These are phyloP conservation scores for Cantharis lateralis DNA, from an alignment of 2,888 invertebrate genomes.

Conservation along the genomic window DNA sequence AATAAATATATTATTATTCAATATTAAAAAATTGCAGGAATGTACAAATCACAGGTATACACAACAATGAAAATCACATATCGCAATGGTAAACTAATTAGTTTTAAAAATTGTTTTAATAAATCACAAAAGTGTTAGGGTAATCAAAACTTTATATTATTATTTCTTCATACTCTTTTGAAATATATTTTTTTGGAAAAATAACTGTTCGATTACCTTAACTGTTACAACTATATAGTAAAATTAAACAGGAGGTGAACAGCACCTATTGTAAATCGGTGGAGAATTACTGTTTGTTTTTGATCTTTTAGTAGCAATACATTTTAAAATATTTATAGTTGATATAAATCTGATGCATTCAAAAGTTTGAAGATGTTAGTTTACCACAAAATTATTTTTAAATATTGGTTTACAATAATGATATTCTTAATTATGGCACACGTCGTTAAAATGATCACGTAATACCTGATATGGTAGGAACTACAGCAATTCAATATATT, in stretches of 20 bases:
- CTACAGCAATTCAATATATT: neutral
- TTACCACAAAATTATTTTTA: neutral
- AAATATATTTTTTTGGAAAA: neutral
- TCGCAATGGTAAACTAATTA: conserved; percentile 18
- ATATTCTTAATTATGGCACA: neutral
- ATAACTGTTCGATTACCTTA: neutral
- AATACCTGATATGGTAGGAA: neutral
- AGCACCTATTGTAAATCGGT: neutral
- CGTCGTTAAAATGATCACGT: neutral
- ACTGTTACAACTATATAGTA: neutral
- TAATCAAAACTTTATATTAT: conserved; percentile 9
- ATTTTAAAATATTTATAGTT: neutral
- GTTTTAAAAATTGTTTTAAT: conserved; percentile 6
- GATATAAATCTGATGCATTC: neutral
- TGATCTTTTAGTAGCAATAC: neutral
- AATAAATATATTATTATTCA: conserved; percentile 17
- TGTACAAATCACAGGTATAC: conserved; percentile 18
- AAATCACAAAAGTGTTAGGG: conserved; percentile 18
- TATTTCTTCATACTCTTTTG: neutral
- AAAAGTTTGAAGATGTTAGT: neutral
- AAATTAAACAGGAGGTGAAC: neutral
- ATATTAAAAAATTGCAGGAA: conserved; percentile 11
- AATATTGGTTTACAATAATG: neutral
- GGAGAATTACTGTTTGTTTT: neutral
- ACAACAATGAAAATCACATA: conserved; percentile 25